A percentile compares a stretch with the other conserved stretches of the same genome.
phyloP scores from a whole-genome alignment of 2,113 vertebrate genomes.

The Aegotheles bennettii region DNA sequence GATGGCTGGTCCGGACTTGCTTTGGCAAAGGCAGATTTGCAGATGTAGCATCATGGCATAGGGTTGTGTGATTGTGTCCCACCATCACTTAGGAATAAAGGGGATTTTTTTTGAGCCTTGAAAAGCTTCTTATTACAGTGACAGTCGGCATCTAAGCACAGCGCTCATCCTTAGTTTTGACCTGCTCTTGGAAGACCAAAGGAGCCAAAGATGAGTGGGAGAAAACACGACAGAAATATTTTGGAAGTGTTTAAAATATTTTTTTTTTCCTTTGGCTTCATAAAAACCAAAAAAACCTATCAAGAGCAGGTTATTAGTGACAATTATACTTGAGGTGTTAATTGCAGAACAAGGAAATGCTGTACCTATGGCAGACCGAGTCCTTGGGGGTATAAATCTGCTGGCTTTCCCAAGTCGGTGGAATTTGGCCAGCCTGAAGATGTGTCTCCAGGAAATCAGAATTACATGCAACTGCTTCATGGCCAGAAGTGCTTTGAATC shows the following conservation, averaged over 20 bases:
- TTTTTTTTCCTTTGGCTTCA: not conserved
- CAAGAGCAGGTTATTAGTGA: conserved; percentile 58
- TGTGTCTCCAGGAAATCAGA: conserved; percentile 64
- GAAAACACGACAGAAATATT: not conserved
- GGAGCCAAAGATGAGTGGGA: not conserved
- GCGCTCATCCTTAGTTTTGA: not conserved
- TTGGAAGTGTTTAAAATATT: conserved; percentile 7
- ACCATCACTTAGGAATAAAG: not conserved
- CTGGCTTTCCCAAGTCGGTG: not conserved
- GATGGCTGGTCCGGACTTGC: not conserved
- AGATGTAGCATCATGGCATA: not conserved
- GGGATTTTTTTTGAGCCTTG: not conserved
- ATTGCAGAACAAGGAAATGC: conserved; percentile 77
- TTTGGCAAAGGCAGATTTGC: not conserved
- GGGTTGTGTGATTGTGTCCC: not conserved
- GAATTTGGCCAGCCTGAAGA: conserved; percentile 41
- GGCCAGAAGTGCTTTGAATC: conserved; percentile 48
- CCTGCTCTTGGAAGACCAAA: not conserved
- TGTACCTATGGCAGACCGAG: conserved; percentile 37
- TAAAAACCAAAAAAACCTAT: conserved; percentile 13
- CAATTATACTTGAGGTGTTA: conserved; percentile 71
- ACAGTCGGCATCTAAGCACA: not conserved
- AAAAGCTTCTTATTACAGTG: not conserved
- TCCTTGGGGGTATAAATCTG: conserved; percentile 3
- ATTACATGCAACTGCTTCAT: conserved; percentile 56